These are phyloP conservation scores for Lapara coniferarum DNA, from an alignment of 2,888 invertebrate species.

Conservation along the genomic window DNA sequence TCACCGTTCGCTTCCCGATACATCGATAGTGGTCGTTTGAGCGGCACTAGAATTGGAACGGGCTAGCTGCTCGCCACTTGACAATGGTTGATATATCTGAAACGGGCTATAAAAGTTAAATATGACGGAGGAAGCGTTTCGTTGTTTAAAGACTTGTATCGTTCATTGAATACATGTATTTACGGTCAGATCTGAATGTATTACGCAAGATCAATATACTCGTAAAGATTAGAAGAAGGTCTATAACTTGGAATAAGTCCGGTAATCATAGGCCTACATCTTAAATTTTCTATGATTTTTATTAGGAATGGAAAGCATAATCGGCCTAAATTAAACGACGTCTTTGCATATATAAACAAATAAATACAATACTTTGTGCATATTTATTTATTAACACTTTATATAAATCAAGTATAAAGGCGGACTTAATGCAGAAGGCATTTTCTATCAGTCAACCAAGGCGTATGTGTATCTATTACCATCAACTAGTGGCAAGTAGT, in stretches of 20 bases:
- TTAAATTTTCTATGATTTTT: no score
- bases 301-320: no score
- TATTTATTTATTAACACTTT: no score
- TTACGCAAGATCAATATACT: no score
- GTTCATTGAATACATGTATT: not conserved
- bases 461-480: no score
- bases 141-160: not conserved
- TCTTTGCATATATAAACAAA: not conserved
- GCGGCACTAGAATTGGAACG: constrained; percentile 34
- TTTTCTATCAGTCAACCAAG: no score
- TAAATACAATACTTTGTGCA: not conserved
- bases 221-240: no score
- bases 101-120: constrained; percentile 2
- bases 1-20: constrained; percentile 72
- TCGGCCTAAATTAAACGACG: not conserved
- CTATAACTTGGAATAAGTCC: no score
- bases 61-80: constrained; percentile 5
- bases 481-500: constrained; percentile 32
- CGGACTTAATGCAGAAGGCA: no score
- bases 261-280: no score
- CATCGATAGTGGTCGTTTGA: constrained; percentile 61
- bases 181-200: no score
- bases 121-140: not conserved
- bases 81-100: not conserved
- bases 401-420: no score